Base-by-base conservation (phyloP, 1,140 invertebrate species). In the Caenorhabditis inopinata region DNA sequence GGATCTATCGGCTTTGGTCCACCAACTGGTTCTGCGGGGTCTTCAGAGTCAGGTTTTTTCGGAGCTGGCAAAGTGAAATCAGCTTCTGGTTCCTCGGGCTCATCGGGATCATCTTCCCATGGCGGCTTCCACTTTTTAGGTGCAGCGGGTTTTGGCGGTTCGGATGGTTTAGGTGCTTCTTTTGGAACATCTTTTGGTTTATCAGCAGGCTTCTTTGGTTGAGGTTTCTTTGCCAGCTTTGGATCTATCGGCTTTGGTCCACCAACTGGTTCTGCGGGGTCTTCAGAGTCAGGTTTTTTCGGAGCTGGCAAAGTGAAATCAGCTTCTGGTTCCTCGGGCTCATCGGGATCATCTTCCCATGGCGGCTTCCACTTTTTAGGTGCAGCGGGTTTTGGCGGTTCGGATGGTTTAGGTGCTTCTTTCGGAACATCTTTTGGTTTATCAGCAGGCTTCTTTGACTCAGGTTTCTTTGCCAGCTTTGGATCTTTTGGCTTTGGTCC, bases 361-460 rank as follows among this genome's bases (percentile, higher is more conserved):
- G 58, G 58, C 4, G 58, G 58, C 11, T 38, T 68, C 58, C 58
- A 68, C 23, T 68, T 68, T 16, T 68, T 68, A 11, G 58, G 58
- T 21, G 58, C 58, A 1, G 58, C 58, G 0, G 58, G 58, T 38
- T 68, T 25, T 21, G 27, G 12, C 23, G 38, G 38, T 14, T 42
- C 38, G 5, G 38, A 5, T 42, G 38, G 38, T 42, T 42, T 42
- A 7, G 53, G 53, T 32, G n/a, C 6, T 42, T 42, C 38, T 42
- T 42, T 42, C 14, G 38, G 38, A 5, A 42, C 58, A 0, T 68
- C 32, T 38, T 68, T 68, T 5, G 58, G 58, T 42, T 68, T 68
- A 6, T 68, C 58, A 21, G 32, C 32, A 1, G 58, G 58, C 38
- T 68, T 68, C n/a, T 68, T 68, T 0, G 58, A n/a, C 2, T 29